phyloP scores from a whole-genome alignment of 2,113 vertebrate species.

The Zosterops pallidus region DNA sequence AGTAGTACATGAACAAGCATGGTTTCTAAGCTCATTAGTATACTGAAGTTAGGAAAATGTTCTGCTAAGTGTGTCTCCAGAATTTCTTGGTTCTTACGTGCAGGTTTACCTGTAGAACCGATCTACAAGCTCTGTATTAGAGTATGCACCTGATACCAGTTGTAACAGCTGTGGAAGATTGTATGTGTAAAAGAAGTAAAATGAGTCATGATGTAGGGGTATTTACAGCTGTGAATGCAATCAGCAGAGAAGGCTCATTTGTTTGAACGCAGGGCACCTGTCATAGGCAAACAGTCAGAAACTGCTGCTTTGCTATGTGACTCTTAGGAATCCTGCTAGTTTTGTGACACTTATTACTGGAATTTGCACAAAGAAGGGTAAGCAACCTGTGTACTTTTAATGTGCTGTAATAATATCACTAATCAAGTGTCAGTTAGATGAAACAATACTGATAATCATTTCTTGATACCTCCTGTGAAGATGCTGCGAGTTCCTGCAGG shows the following conservation, averaged over 20 bases:
- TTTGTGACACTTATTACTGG: background rate
- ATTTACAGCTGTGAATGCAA: background rate
- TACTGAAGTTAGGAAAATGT: background rate
- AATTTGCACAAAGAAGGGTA: background rate
- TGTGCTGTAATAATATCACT: background rate
- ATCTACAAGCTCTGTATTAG: background rate
- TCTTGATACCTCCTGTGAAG: background rate
- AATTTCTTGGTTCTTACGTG: background rate
- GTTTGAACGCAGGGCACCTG: background rate
- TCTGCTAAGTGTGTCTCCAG: background rate
- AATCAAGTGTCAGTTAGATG: fast-evolving
- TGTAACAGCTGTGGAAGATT: background rate
- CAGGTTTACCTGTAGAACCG: background rate
- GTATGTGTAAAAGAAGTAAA: background rate
- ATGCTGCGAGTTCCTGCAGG: background rate
- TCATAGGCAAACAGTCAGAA: background rate
- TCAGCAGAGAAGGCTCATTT: background rate
- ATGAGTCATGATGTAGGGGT: background rate
- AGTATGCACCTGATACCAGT: background rate
- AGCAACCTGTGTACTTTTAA: background rate
- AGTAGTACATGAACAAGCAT: fast-evolving
- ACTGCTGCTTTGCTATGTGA: background rate
- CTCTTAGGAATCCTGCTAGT: background rate
- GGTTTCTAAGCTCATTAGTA: background rate
- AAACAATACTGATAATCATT: fast-evolving